These are phyloP conservation scores for Diplogasteroides magnus DNA, from an alignment of 1,140 invertebrate species.

Conservation along the genomic window DNA sequence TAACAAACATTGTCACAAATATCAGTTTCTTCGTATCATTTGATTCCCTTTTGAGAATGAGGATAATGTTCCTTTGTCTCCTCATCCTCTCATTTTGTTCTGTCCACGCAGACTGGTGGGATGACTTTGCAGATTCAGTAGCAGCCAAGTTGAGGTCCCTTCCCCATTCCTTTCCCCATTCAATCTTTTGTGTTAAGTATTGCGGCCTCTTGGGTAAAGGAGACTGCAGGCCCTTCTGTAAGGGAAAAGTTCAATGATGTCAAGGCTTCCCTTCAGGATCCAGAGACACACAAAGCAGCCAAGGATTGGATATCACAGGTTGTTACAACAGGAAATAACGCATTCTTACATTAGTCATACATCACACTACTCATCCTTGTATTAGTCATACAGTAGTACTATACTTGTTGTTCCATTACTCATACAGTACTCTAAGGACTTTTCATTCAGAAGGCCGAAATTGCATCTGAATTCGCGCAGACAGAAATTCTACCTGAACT, in stretches of 20 bases:
- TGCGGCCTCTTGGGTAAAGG: slow-evolving; percentile 25
- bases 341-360: no score
- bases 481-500: slow-evolving; percentile 31
- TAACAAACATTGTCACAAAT: neutral
- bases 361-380: no score
- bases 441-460: slow-evolving; percentile 21
- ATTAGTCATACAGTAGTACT: no score
- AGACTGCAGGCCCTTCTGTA: slow-evolving; percentile 22
- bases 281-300: slow-evolving; percentile 29
- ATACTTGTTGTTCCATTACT: no score
- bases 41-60: neutral
- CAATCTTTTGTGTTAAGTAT: slow-evolving; percentile 1
- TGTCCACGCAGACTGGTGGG: slow-evolving; percentile 28
- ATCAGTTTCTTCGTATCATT: neutral
- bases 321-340: no score
- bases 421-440: no score
- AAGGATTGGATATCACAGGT: slow-evolving; percentile 24
- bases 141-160: neutral
- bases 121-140: slow-evolving; percentile 23
- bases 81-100: slow-evolving; percentile 6
- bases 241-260: slow-evolving; percentile 34
- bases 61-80: neutral
- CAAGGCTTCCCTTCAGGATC: slow-evolving; percentile 33
- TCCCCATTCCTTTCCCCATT: neutral
- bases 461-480: slow-evolving; percentile 27